Percentiles rank a stretch among this genome's conserved stretches.
Evolutionary conservation across 1,140 invertebrate genomes (phyloP).

Genomic region (Ooceraea biroi): DNA sequence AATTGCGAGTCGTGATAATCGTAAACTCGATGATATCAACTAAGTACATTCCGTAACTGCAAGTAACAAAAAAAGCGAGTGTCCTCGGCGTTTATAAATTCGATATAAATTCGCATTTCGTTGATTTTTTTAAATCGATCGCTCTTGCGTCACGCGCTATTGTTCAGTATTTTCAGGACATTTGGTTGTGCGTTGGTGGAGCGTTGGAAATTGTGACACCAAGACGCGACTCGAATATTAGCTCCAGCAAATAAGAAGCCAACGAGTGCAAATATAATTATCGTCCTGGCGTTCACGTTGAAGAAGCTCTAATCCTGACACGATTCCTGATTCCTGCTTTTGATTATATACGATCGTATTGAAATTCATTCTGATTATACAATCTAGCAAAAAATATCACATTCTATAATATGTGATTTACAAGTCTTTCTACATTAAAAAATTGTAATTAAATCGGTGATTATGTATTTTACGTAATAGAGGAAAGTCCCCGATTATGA

Average conservation of each 20-base stretch:
- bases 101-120: not conserved
- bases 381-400: not conserved
- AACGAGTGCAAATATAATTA: slow-evolving; percentile 28
- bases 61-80: not conserved
- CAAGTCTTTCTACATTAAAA: not conserved
- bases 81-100: not conserved
- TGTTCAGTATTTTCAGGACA: not conserved
- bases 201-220: not conserved
- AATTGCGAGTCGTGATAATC: slow-evolving; percentile 6
- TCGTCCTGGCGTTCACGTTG: not conserved
- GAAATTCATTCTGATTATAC: not conserved
- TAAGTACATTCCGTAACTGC: not conserved
- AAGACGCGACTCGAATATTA: not conserved
- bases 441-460: not conserved
- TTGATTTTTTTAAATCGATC: slow-evolving; percentile 53
- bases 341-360: not conserved
- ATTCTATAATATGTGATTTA: not conserved
- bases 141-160: not conserved
- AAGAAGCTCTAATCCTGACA: not conserved
- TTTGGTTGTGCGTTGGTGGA: not conserved
- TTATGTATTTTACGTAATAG: no score
- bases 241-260: not conserved
- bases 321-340: not conserved
- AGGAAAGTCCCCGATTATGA: no score
- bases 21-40: not conserved